phyloP scores from a whole-genome alignment of 2,797 vertebrate species.

The Muscicapa comitata region DNA sequence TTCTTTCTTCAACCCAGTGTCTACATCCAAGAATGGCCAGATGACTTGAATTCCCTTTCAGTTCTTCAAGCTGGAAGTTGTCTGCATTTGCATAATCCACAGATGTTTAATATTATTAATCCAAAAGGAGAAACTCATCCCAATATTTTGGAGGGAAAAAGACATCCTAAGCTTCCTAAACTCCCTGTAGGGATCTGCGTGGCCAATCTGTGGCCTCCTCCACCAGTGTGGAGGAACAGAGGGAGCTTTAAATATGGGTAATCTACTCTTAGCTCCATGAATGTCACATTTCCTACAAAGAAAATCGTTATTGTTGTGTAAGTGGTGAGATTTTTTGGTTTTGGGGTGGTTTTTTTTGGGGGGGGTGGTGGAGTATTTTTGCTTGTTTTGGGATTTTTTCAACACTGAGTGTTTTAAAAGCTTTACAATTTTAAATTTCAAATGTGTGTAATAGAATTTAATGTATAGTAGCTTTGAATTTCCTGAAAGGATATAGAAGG shows the following conservation, averaged over 20 bases:
- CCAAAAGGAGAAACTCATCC: not conserved
- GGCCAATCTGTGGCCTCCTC: not conserved
- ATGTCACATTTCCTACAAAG: not conserved
- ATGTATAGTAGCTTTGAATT: not conserved
- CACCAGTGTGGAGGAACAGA: not conserved
- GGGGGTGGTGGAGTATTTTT: fast-evolving
- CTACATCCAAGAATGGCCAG: not conserved
- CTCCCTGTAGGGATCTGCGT: not conserved
- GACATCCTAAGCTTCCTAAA: not conserved
- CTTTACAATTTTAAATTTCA: not conserved
- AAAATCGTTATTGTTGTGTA: not conserved
- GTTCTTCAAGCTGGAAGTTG: not conserved
- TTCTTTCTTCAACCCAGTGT: not conserved
- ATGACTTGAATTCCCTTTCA: not conserved
- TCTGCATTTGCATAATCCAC: not conserved
- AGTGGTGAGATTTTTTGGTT: not conserved
- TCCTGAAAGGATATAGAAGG: not conserved
- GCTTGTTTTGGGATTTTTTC: not conserved
- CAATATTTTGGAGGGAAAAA: not conserved
- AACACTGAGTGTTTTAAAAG: not conserved
- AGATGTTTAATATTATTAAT: not conserved
- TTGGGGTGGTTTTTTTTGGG: too few relatives aligned
- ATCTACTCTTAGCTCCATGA: not conserved
- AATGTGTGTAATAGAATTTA: not conserved
- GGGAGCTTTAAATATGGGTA: not conserved